Conservation (phyloP, 2,113 vertebrate species). For the Rhipidura dahli region DNA sequence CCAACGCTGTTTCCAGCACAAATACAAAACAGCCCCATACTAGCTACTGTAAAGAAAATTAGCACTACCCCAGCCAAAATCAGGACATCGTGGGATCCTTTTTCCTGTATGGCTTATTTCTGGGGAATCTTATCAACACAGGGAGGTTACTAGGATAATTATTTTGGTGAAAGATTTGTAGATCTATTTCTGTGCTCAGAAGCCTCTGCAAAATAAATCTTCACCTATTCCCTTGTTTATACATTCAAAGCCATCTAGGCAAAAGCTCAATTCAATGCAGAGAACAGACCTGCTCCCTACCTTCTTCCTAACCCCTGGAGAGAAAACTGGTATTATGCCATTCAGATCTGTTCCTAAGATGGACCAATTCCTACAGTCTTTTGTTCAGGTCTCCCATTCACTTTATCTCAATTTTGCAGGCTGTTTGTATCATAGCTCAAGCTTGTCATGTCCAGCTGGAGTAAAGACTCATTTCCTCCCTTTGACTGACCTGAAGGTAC, state of each 20-base stretch:
- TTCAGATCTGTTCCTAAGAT: neutral
- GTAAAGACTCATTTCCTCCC: neutral
- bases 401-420: neutral
- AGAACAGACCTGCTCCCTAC: neutral
- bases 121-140: neutral
- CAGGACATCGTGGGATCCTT: neutral
- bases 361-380: neutral
- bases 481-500: neutral
- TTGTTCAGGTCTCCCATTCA: neutral
- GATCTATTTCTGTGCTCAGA: neutral
- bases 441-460: neutral
- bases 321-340: neutral
- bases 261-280: neutral
- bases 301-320: neutral
- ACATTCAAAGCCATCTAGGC: neutral
- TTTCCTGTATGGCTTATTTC: neutral
- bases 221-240: neutral
- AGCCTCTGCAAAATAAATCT: neutral
- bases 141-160: neutral
- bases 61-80: neutral
- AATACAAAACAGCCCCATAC: neutral
- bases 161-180: neutral
- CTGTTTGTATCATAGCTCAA: neutral
- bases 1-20: neutral
- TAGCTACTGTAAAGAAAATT: neutral